Evolutionary conservation across 53 echinoderm and acorn worm species (phyloP).

Genomic region (Temnopleurus reevesii): DNA sequence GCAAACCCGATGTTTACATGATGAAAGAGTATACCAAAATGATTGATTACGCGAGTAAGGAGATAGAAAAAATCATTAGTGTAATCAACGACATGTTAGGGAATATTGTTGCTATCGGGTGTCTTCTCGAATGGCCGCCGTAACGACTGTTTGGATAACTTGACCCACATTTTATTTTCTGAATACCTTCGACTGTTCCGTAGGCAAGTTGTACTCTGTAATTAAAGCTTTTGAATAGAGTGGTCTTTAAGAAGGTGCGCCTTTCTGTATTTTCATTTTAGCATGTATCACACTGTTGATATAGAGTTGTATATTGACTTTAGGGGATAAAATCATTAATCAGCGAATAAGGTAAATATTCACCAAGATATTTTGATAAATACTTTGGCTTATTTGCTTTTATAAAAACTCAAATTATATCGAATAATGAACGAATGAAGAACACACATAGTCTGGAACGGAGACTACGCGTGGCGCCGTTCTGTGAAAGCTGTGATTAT

Average conservation of each 20-base stretch:
- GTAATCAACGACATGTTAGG: slow-evolving; percentile 38
- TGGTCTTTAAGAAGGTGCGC: too few relatives aligned
- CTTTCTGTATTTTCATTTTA: too few relatives aligned
- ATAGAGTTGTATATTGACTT: too few relatives aligned
- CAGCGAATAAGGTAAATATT: too few relatives aligned
- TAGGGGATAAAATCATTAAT: too few relatives aligned
- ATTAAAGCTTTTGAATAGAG: slow-evolving; percentile 2
- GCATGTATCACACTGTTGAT: too few relatives aligned
- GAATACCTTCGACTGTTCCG: slow-evolving; percentile 36
- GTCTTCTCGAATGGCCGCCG: slow-evolving; percentile 38
- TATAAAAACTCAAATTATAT: too few relatives aligned
- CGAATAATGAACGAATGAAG: too few relatives aligned
- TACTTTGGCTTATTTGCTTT: too few relatives aligned
- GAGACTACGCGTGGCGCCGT: slow-evolving; percentile 40
- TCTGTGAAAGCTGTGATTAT: background rate
- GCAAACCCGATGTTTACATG: slow-evolving; percentile 18
- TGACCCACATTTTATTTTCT: slow-evolving; percentile 45
- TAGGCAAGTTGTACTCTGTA: background rate
- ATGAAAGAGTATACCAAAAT: background rate
- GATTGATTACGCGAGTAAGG: background rate
- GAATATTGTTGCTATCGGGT: background rate
- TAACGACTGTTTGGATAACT: slow-evolving; percentile 58
- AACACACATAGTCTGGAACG: background rate
- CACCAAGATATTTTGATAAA: too few relatives aligned
- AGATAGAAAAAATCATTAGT: slow-evolving; percentile 34